Percentiles rank a stretch among this genome's conserved stretches.
Evolutionary conservation across 2,113 vertebrate genomes (phyloP).

Genomic region (Dipodomys stephensi): DNA sequence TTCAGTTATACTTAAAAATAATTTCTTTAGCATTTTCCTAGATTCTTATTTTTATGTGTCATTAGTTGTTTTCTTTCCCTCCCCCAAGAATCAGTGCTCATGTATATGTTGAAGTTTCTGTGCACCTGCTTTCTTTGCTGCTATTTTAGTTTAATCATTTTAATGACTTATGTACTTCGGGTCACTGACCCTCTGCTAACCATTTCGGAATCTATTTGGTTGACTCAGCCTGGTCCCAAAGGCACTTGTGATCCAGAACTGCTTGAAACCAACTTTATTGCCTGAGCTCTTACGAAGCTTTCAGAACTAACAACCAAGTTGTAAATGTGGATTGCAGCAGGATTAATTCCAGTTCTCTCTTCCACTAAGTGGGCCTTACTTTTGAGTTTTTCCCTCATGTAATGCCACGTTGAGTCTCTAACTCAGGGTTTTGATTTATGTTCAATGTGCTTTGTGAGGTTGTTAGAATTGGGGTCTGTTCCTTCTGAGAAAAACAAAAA

Average conservation of each 20-base stretch:
- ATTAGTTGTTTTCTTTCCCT: background rate
- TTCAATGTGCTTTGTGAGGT: background rate
- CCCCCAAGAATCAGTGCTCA: background rate
- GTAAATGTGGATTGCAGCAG: background rate
- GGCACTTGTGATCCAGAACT: background rate
- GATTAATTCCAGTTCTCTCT: background rate
- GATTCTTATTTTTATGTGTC: background rate
- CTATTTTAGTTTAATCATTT: slow-evolving; percentile 1
- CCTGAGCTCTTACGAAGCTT: background rate
- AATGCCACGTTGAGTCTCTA: background rate
- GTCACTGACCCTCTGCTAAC: background rate
- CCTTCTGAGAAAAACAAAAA: background rate
- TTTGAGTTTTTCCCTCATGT: background rate
- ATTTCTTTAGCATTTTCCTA: background rate
- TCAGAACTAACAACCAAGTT: background rate
- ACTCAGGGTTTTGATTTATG: background rate
- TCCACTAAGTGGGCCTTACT: background rate
- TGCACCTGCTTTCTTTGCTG: background rate
- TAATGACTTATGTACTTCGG: background rate
- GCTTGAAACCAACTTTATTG: background rate
- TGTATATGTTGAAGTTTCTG: background rate
- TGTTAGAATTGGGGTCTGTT: background rate
- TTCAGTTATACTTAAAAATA: background rate
- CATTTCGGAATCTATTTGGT: slow-evolving; percentile 23
- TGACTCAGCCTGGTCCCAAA: background rate